Conservation (phyloP, 2,797 vertebrate species). For the Clamator glandarius region DNA sequence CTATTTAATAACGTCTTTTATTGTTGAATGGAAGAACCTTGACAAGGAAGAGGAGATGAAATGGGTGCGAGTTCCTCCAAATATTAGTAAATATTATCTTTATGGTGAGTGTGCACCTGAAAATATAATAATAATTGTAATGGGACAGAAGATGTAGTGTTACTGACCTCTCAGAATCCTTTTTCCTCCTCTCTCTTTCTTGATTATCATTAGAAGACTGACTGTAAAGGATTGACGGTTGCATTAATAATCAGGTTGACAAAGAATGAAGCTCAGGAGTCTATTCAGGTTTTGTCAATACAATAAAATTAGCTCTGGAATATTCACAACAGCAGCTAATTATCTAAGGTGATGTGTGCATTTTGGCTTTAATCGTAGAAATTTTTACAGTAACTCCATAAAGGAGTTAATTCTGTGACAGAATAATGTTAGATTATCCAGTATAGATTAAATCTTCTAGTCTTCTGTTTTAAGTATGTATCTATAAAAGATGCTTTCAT, state of each 20-base stretch:
- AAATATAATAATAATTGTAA: not conserved
- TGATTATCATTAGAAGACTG: not conserved
- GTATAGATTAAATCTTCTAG: not conserved
- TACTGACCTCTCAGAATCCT: not conserved
- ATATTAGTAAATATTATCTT: conserved; percentile 74
- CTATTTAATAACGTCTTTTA: conserved; percentile 77
- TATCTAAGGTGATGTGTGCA: not conserved
- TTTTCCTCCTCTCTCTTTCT: not conserved
- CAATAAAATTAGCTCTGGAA: not conserved
- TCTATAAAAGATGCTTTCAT: not conserved
- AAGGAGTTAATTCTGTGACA: not conserved
- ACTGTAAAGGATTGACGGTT: not conserved
- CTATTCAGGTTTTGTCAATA: not conserved
- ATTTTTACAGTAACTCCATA: not conserved
- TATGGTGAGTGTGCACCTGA: conserved; percentile 70
- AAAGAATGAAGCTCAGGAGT: not conserved
- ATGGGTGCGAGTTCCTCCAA: conserved; percentile 85
- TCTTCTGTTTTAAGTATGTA: not conserved
- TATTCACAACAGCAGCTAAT: not conserved
- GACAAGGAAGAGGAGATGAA: conserved; percentile 70
- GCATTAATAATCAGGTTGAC: not conserved
- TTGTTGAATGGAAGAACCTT: conserved; percentile 87
- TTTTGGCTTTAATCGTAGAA: not conserved
- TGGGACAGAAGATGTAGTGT: not conserved
- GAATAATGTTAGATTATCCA: not conserved